Percentiles rank a stretch among this genome's conserved stretches.
Evolutionary conservation across 2,113 vertebrate species (phyloP).

Genomic region (Gorilla gorilla): DNA sequence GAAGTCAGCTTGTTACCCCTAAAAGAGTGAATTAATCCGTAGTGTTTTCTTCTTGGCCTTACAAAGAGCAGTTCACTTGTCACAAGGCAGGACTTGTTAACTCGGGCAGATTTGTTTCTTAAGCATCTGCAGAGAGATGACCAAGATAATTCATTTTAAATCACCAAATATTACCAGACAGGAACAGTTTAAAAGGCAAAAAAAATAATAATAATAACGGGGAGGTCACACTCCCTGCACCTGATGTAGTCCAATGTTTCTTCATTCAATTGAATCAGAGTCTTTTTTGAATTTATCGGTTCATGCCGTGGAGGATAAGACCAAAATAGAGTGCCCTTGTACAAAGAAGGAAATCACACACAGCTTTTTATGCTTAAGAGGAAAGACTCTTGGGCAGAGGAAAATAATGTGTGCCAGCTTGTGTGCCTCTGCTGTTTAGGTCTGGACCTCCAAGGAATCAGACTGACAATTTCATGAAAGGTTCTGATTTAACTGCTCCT

Average conservation of each 20-base stretch:
- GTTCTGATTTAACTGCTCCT: constrained; percentile 52
- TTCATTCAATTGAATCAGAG: not conserved
- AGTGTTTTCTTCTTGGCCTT: not conserved
- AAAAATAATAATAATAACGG: not conserved
- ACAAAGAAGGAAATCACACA: constrained; percentile 6
- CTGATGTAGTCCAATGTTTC: not conserved
- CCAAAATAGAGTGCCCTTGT: not conserved
- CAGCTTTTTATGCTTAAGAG: not conserved
- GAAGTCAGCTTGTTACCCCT: not conserved
- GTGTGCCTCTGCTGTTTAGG: not conserved
- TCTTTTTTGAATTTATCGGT: not conserved
- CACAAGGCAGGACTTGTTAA: not conserved
- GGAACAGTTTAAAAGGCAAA: not conserved
- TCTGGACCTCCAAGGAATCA: constrained; percentile 27
- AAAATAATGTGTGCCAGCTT: not conserved
- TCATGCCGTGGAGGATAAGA: not conserved
- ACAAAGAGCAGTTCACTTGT: not conserved
- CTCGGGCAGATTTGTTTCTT: not conserved
- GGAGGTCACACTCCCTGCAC: not conserved
- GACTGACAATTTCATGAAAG: constrained; percentile 48
- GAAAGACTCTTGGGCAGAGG: not conserved
- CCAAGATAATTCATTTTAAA: not conserved
- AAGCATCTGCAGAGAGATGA: not conserved
- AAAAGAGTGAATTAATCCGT: not conserved
- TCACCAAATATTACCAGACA: not conserved